Evolutionary conservation across 92 coral and sea anemone genomes (phyloP), one percentile per base, ranked within the genome.

Genomic region (Palythoa grandiflora): DNA sequence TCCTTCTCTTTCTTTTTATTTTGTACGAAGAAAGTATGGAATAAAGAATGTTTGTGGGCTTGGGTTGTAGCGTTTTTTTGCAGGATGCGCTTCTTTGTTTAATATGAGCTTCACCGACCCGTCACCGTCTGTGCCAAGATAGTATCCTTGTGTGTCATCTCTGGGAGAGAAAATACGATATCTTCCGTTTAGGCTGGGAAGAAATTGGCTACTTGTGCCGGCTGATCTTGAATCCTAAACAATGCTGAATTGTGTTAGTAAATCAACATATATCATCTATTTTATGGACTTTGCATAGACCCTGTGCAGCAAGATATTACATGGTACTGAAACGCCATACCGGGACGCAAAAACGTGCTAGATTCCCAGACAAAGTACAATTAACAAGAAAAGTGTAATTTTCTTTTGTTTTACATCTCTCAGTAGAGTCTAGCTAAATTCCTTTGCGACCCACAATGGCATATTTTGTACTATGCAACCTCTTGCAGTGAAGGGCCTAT

Each of bases 131-230:
- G 40, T 39, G 0, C 73, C 73, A 10, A 68, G 73, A 39, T 21
- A 68, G 9, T 5, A 0, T 0, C 1, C 1, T 2, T 19, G n/a
- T 68, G 7, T 19, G 73, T 68, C 20, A 21, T 19, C 73, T 6
- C 73, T 68, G 1, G 73, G 73, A 21, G 20, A 8, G 73, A 68
- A 19, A 68, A n/a, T n/a, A n/a, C 73, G 73, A 68, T 68, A 68
- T 28, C 73, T n/a, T 21, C 73, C 73, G 73, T 68, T 68, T n/a
- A 68, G 40, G 20, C 20, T 14, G n/a, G 73, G 73, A 68, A 28
- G 28, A 28, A 28, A 28, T 28, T 28, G 28, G 28, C 28, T 28
- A 28, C 28, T 28, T 28, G 28, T 68, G 20, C 73, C 73, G 8
- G 73, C 73, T 9, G 2, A 5, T 68, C 8, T 2, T 68, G n/a